Evolutionary conservation across 2,888 invertebrate genomes (phyloP), one percentile per base, ranked within the genome.

Genomic region (Lithophane ornitopus): DNA sequence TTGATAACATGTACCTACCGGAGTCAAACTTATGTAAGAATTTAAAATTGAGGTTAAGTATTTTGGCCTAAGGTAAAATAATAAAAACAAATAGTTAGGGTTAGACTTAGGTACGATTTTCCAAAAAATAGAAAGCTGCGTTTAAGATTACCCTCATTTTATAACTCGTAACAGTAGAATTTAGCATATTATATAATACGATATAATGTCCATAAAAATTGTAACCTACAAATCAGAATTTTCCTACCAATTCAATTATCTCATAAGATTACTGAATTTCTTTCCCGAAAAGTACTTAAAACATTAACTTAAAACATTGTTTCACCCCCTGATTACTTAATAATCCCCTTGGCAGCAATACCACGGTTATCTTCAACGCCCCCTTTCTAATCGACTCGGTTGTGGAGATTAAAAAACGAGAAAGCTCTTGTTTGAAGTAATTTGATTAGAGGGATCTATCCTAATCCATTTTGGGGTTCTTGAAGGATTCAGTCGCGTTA

Each of bases 341-440:
- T 74, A 69, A 73, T 71, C 74, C 70, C 73, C 54, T 39, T 26
- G 39, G 11, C n/a, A 75, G 44, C 58, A 62, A 74, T 70, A 75
- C 26, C 39, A 54, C 70, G 63, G 66, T 74, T 78, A 78, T 80
- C 59, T 68, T 67, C 67, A 67, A 70, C 77, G 62, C 72, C 70
- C 70, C 46, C 26, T 56, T 71, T 62, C 39, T 77, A 86, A 86
- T 86, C 74, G 78, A 76, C 78, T 82, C 65, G 39, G 72, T 63
- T 61, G 34, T 56, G 62, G 58, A 72, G 76, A 83, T 86, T 86
- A 82, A 85, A 86, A 86, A 83, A 83, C 76, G 70, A 61, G 52
- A 79, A 81, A 83, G 74, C 81, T 74, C 87, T 80, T 81, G 75
- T 83, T 85, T 81, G 61, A 58, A 63, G 78, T 80, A 81, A 87